Percentiles rank a stretch among this genome's conserved stretches.
These are phyloP conservation scores for Gymnothorax reevesii DNA, from an alignment of 2,797 vertebrate genomes.

Conservation along the genomic window DNA sequence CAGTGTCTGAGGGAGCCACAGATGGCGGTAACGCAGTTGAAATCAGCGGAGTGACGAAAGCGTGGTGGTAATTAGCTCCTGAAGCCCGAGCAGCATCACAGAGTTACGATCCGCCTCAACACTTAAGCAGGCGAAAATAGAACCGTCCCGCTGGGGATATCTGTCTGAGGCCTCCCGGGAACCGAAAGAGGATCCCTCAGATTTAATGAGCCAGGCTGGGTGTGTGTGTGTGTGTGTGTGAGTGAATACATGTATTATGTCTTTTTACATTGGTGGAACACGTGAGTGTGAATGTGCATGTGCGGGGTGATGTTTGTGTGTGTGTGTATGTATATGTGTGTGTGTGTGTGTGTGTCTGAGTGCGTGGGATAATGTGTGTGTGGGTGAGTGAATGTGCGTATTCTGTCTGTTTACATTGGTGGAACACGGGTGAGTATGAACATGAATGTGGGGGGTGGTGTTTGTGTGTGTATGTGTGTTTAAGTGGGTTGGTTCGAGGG, in stretches of 20 bases:
- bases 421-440: too few species aligned
- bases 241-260: not conserved
- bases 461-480: too few species aligned
- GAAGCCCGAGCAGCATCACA: not conserved
- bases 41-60: not conserved
- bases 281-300: too few species aligned
- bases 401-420: too few species aligned
- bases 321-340: not conserved
- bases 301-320: not conserved
- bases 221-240: not conserved
- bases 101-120: not conserved
- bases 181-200: not conserved
- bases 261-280: too few species aligned
- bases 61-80: not conserved
- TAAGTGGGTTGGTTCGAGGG: too few species aligned
- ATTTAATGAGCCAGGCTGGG: not conserved
- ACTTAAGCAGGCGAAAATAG: slow-evolving; percentile 19
- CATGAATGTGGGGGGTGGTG: too few species aligned
- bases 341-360: slow-evolving; percentile 11
- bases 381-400: too few species aligned
- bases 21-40: not conserved
- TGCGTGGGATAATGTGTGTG: not conserved
- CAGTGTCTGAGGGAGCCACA: too few species aligned
- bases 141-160: not conserved
- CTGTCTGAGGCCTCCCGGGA: not conserved